A percentile compares a stretch with the other conserved stretches of the same genome.
Conservation (phyloP, 1,140 invertebrate genomes). For the Plutomurus gul region DNA sequence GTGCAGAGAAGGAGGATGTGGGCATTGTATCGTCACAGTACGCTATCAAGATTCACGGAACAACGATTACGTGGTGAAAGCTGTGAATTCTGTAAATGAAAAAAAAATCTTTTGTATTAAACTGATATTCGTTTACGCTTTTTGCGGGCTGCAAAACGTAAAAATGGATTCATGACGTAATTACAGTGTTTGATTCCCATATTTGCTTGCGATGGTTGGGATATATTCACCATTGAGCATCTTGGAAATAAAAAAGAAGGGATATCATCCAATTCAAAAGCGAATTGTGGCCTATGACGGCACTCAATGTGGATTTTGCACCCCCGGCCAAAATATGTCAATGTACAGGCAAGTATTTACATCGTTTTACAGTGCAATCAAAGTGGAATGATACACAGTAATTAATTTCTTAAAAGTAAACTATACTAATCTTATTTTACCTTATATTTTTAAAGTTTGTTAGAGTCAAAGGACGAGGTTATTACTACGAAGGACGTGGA, state of each 20-base stretch:
- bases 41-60: no score
- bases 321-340: conserved; percentile 82
- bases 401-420: neutral
- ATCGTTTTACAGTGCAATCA: neutral
- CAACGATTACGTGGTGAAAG: no score
- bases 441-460: neutral
- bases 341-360: neutral
- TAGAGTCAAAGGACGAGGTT: neutral
- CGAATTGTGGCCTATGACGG: conserved; percentile 72
- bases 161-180: no score
- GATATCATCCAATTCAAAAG: conserved; percentile 63
- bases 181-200: conserved; percentile 54
- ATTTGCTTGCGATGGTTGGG: conserved; percentile 48
- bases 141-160: no score
- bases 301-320: conserved; percentile 80
- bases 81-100: no score
- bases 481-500: conserved; percentile 67
- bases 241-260: conserved; percentile 23
- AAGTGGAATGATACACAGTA: neutral
- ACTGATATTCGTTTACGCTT: no score
- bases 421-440: neutral
- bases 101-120: no score
- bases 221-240: conserved; percentile 34
- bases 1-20: conserved; percentile 59
- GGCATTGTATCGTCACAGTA: conserved; percentile 49